phyloP scores from a whole-genome alignment of 2,113 vertebrate species.

The Bucco capensis region DNA sequence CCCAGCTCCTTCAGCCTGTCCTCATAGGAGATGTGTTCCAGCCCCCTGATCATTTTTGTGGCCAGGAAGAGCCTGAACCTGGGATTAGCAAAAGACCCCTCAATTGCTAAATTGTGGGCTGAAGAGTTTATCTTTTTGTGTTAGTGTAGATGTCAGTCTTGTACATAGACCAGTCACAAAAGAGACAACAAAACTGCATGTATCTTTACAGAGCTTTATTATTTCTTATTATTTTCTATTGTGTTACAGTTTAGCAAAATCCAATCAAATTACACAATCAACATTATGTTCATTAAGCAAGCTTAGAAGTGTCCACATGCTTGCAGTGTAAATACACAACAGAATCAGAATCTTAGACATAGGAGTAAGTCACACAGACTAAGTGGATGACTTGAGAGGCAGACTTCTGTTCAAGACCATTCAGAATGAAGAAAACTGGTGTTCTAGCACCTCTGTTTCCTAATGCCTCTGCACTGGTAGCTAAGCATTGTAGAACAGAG shows the following conservation, averaged over 20 bases:
- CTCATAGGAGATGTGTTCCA: no score
- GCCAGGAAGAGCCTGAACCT: rapidly evolving
- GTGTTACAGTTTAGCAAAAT: background rate
- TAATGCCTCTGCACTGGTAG: background rate
- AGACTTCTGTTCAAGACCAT: background rate
- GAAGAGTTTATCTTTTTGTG: background rate
- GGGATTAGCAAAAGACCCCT: background rate
- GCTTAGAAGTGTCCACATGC: background rate
- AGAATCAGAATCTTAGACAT: background rate
- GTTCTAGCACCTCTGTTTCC: background rate
- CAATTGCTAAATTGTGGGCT: background rate
- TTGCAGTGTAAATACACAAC: background rate
- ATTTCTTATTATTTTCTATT: background rate
- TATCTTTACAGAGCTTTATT: background rate
- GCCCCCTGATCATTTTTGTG: no score
- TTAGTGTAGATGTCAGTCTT: background rate
- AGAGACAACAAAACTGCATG: background rate
- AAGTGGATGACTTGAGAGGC: background rate
- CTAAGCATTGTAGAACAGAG: background rate
- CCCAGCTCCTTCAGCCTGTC: no score
- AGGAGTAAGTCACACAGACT: background rate
- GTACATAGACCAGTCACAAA: background rate
- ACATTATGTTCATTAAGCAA: background rate
- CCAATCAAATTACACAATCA: background rate
- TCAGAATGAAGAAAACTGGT: background rate